Evolutionary conservation across 2,888 invertebrate genomes (phyloP).

Genomic region (Meganola albula): DNA sequence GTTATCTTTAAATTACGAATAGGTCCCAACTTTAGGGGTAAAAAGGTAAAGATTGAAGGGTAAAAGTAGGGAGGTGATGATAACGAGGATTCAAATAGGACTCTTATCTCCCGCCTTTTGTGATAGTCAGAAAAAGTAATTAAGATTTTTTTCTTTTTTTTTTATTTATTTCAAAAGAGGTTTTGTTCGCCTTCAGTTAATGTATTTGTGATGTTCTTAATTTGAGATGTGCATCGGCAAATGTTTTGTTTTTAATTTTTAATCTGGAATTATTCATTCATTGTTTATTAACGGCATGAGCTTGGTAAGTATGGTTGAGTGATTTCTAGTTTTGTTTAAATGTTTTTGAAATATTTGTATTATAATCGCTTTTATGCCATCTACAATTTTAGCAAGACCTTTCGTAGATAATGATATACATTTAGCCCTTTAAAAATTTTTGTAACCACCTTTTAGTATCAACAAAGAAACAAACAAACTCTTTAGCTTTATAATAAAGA

Average conservation of each 20-base stretch:
- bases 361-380: too few species aligned
- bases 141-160: constrained; percentile 63
- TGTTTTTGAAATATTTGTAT: not conserved
- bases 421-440: too few species aligned
- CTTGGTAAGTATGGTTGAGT: constrained; percentile 22
- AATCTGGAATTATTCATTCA: constrained; percentile 26
- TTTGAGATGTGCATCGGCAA: constrained; percentile 46
- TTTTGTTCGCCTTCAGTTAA: constrained; percentile 52
- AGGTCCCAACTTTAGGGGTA: constrained; percentile 50
- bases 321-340: not conserved
- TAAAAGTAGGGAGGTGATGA: constrained; percentile 58
- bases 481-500: too few species aligned
- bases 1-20: constrained; percentile 73
- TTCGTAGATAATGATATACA: too few species aligned
- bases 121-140: constrained; percentile 70
- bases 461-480: too few species aligned
- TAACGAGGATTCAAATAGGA: constrained; percentile 65
- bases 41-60: constrained; percentile 56
- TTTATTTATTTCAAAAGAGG: constrained; percentile 58
- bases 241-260: constrained; percentile 25
- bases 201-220: constrained; percentile 64
- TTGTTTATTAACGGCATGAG: constrained; percentile 16
- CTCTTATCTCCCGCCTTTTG: constrained; percentile 63
- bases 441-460: too few species aligned
- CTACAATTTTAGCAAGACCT: too few species aligned